Evolutionary conservation across 2,888 invertebrate species (phyloP), one percentile per base, ranked within the genome.

Genomic region (Byasa hedistus): DNA sequence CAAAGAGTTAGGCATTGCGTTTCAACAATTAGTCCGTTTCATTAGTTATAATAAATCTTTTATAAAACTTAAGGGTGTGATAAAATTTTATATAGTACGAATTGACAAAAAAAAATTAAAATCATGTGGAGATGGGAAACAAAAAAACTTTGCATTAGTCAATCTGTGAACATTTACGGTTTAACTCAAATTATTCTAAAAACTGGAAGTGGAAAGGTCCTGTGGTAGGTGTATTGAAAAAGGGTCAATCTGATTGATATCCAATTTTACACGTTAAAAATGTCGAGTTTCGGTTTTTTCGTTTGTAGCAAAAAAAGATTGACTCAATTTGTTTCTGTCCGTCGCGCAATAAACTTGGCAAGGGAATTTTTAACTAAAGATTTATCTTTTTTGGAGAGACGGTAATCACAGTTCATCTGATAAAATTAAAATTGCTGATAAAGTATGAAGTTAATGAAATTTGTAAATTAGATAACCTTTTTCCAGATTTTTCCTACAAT

Each of bases 251-350:
- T 89, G 89, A 91, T 91, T 91, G 87, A 90, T 91, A 89, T 83
- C 84, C 82, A 87, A 89, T 84, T 90, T 90, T 86, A 85, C 89
- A 88, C 86, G 86, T 85, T 87, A 84, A 87, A 89, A 88, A 87
- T 84, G 84, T 83, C 80, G 80, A 83, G 85, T 87, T 86, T 84
- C 85, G 85, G 81, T 85, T 87, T 87, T 88, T 71, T 85, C 85
- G 83, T 85, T 84, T 83, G 82, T 78, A 76, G 82, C 79, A 84
- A 67, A 87, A 87, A 89, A 89, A 89, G 86, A 90, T 88, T 86
- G 90, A 87, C 89, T 89, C 89, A 82, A 91, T 91, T 91, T 91
- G 86, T 90, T 86, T 86, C 84, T 89, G 91, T 91, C 91, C 84
- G 87, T 82, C 82, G 81, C 82, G 85, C 86, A 89, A 87, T 89